These are phyloP conservation scores for Stegana nigrithorax DNA, from an alignment of 2,888 invertebrate species.

Conservation along the genomic window DNA sequence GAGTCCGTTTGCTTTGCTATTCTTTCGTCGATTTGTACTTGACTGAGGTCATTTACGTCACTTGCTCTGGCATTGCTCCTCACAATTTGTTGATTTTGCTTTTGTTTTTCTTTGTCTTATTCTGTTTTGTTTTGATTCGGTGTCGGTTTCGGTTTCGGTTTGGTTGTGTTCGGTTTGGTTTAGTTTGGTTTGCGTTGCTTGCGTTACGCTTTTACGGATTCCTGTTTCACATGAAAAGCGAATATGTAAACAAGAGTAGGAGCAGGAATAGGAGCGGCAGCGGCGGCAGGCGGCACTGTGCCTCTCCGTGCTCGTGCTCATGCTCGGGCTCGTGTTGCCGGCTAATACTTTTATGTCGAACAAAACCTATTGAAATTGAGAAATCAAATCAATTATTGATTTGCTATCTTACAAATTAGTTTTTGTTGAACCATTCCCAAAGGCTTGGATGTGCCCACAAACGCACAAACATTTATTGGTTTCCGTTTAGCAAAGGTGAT, in stretches of 20 bases:
- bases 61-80: not conserved
- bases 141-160: constrained; percentile 8
- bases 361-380: constrained; percentile 7
- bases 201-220: not conserved
- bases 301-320: not conserved
- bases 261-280: too few relatives aligned
- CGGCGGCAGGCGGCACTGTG: not conserved
- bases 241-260: not conserved
- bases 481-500: not conserved
- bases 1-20: not conserved
- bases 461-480: not conserved
- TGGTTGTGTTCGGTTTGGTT: not conserved
- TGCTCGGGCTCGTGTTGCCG: not conserved
- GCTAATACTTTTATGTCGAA: constrained; percentile 1
- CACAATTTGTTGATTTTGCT: too few relatives aligned
- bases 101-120: not conserved
- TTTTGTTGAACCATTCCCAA: too few relatives aligned
- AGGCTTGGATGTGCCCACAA: too few relatives aligned
- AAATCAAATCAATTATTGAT: constrained; percentile 10
- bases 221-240: constrained; percentile 11
- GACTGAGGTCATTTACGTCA: constrained; percentile 13
- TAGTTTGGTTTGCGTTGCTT: not conserved
- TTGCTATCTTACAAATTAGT: constrained; percentile 10
- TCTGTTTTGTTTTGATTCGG: not conserved
- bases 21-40: not conserved